These are phyloP conservation scores for Heliconius eleuchia DNA, from an alignment of 1,140 invertebrate species.

Conservation along the genomic window DNA sequence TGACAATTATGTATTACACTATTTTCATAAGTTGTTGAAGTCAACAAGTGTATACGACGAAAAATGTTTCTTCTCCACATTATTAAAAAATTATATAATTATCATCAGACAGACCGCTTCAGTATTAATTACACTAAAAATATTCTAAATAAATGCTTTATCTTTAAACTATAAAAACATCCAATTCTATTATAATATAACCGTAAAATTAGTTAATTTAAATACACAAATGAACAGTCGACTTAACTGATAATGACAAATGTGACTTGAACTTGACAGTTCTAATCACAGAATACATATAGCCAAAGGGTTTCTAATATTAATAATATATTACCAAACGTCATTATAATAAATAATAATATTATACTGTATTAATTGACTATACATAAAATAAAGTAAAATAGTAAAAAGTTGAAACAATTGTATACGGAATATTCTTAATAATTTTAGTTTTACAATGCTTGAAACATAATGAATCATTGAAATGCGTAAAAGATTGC, in stretches of 20 bases:
- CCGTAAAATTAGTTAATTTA: background rate
- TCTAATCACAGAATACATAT: too few species aligned
- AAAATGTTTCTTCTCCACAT: constrained; percentile 25
- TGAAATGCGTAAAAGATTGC: constrained; percentile 47
- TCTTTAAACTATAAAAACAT: background rate
- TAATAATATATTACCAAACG: too few species aligned
- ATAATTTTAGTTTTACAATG: constrained; percentile 34
- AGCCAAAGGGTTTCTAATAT: too few species aligned
- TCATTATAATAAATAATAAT: too few species aligned
- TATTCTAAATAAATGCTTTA: background rate
- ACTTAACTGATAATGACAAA: too few species aligned
- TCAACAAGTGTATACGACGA: background rate
- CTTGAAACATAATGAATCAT: constrained; percentile 44
- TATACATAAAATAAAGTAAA: too few species aligned
- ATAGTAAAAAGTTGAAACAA: too few species aligned
- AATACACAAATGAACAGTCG: too few species aligned
- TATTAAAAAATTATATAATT: background rate
- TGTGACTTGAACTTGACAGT: too few species aligned
- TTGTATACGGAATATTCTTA: background rate
- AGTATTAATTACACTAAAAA: background rate
- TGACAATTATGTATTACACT: background rate
- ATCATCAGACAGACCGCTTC: background rate
- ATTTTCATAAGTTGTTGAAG: background rate
- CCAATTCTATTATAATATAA: background rate
- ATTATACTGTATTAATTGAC: too few species aligned